These are phyloP conservation scores for Sitta europaea DNA, from an alignment of 2,113 vertebrate genomes.

Conservation along the genomic window DNA sequence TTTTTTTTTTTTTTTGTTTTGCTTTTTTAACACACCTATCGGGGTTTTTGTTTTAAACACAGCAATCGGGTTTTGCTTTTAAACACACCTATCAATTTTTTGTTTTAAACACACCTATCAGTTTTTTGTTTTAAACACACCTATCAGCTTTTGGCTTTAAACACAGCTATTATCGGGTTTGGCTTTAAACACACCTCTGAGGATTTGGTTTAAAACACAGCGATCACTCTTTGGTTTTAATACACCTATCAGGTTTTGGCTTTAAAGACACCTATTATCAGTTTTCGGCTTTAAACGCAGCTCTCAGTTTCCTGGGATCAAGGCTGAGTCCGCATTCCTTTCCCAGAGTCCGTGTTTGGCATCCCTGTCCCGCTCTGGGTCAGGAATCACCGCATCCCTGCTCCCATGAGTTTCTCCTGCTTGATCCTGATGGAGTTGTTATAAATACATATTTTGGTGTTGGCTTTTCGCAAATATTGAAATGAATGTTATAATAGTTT, in stretches of 20 bases:
- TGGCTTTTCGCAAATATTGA: no score
- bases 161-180: neutral
- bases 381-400: neutral
- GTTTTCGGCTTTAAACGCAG: neutral
- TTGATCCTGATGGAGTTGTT: accelerated
- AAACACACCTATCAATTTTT: neutral
- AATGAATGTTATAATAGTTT: no score
- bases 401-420: neutral
- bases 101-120: neutral
- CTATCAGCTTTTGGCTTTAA: neutral
- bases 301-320: neutral
- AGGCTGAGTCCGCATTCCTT: neutral
- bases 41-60: neutral
- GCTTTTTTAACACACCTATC: no score
- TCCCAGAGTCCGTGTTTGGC: accelerated
- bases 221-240: neutral
- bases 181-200: neutral
- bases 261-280: neutral
- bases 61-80: no score
- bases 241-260: neutral
- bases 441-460: no score
- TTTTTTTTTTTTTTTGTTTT: no score
- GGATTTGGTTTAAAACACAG: neutral
- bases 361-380: neutral
- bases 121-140: no score